Evolutionary conservation across 2,888 invertebrate genomes (phyloP).

Genomic region (Epirrhoe tristata): DNA sequence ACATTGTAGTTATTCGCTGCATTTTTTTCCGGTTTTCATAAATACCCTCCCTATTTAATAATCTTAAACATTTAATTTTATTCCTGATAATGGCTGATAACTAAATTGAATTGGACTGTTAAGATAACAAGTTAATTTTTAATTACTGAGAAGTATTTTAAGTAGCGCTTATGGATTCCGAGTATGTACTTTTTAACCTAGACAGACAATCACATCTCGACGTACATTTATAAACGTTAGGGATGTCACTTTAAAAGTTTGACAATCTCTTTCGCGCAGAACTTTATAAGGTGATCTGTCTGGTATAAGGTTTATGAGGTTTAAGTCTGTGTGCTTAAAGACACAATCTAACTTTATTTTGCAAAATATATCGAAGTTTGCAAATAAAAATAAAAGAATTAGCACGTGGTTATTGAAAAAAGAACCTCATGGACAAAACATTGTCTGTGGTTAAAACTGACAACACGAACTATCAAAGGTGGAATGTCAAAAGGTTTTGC

Average conservation of each 20-base stretch:
- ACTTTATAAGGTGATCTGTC: no score
- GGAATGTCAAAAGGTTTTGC: slow-evolving; percentile 1
- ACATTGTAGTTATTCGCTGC: no score
- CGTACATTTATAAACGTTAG: not conserved
- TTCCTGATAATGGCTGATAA: slow-evolving; percentile 53
- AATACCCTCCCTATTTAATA: slow-evolving; percentile 35
- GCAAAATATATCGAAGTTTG: no score
- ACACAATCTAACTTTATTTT: no score
- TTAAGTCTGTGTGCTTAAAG: no score
- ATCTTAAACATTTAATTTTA: slow-evolving; percentile 54
- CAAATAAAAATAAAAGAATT: no score
- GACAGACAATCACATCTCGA: not conserved
- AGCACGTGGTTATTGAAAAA: no score
- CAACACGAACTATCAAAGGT: not conserved
- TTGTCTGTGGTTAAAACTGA: not conserved
- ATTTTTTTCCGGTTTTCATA: slow-evolving; percentile 34
- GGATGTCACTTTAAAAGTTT: no score
- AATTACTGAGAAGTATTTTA: slow-evolving; percentile 42
- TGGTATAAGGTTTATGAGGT: no score
- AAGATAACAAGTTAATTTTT: slow-evolving; percentile 49
- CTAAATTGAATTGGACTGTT: slow-evolving; percentile 46
- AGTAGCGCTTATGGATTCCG: slow-evolving; percentile 27
- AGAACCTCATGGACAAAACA: not conserved
- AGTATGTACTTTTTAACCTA: not conserved
- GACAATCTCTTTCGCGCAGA: no score